A percentile compares a stretch with the other conserved stretches of the same genome.
These are phyloP conservation scores for Typhlichthys eigenmanni DNA, from an alignment of 2,797 vertebrate species.

Conservation along the genomic window DNA sequence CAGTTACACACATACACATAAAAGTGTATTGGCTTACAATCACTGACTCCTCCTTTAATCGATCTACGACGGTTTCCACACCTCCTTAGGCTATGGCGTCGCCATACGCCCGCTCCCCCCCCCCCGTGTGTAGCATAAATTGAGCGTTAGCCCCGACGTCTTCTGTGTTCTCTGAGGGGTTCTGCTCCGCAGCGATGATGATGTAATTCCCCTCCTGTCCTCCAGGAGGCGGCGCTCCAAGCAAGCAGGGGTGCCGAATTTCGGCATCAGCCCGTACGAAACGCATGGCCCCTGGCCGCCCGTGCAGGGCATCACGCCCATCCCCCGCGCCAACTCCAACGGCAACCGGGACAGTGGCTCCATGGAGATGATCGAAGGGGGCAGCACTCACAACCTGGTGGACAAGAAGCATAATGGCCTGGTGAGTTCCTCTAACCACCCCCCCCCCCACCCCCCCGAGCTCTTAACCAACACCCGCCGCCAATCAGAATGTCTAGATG, in stretches of 20 bases:
- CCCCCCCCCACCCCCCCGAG: not conserved
- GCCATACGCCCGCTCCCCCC: no score
- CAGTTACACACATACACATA: no score
- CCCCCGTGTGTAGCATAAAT: no score
- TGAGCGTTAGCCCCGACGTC: no score
- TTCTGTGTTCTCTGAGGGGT: not conserved
- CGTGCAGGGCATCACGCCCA: conserved; percentile 40
- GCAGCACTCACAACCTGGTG: conserved; percentile 28
- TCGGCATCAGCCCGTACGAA: conserved; percentile 59
- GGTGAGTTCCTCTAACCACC: conserved; percentile 57
- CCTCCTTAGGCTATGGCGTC: no score
- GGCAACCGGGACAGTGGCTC: conserved; percentile 33
- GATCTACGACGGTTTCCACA: no score
- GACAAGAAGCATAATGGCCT: conserved; percentile 64
- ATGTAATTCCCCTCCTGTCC: not conserved
- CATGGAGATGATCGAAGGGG: conserved; percentile 72
- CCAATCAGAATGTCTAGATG: no score
- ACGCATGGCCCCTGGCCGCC: conserved; percentile 64
- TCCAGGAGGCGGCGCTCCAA: conserved; percentile 28
- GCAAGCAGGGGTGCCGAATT: conserved; percentile 2
- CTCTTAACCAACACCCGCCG: not conserved
- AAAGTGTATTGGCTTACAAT: no score
- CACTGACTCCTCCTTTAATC: no score
- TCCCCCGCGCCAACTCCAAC: conserved; percentile 68
- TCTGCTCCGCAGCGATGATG: not conserved